Evolutionary conservation across 2,797 vertebrate genomes (phyloP).

Genomic region (Coregonus ussuriensis): DNA sequence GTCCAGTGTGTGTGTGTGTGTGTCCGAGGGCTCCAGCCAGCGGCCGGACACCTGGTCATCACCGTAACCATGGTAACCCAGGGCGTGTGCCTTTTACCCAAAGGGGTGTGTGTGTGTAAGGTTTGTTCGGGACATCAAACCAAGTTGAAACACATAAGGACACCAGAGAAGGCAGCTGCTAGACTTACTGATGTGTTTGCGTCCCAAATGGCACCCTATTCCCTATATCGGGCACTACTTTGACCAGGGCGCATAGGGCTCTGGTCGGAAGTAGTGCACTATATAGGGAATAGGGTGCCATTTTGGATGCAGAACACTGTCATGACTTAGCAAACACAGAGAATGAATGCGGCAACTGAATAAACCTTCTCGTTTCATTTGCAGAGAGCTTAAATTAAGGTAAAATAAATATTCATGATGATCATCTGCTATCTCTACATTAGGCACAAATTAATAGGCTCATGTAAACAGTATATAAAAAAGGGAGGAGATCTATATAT

Average conservation of each 20-base stretch:
- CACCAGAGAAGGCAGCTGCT: conserved; percentile 5
- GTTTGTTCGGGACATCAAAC: conserved; percentile 10
- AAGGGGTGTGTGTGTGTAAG: conserved; percentile 12
- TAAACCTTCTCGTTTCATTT: conserved; percentile 18
- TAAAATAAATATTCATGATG: conserved; percentile 54
- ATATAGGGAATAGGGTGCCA: not conserved
- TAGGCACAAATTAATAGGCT: conserved; percentile 77
- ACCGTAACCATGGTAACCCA: conserved; percentile 21
- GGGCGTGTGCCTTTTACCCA: not conserved
- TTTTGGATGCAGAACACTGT: not conserved
- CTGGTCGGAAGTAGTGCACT: not conserved
- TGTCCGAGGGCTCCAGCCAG: conserved; percentile 34
- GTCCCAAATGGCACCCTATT: not conserved
- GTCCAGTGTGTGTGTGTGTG: conserved; percentile 8
- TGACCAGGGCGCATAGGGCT: not conserved
- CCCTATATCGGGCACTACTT: not conserved
- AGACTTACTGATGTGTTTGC: not conserved
- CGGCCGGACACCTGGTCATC: conserved; percentile 9
- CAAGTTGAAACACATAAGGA: not conserved
- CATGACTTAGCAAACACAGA: not conserved
- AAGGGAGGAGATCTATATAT: conserved; percentile 9
- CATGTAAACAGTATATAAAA: conserved; percentile 71
- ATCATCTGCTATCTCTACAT: conserved; percentile 49
- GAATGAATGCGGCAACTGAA: conserved; percentile 18
- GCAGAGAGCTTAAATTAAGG: conserved; percentile 33